A percentile compares a stretch with the other conserved stretches of the same genome.
These are phyloP conservation scores for Peromyscus polionotus DNA, from an alignment of 2,113 vertebrate species.

Conservation along the genomic window DNA sequence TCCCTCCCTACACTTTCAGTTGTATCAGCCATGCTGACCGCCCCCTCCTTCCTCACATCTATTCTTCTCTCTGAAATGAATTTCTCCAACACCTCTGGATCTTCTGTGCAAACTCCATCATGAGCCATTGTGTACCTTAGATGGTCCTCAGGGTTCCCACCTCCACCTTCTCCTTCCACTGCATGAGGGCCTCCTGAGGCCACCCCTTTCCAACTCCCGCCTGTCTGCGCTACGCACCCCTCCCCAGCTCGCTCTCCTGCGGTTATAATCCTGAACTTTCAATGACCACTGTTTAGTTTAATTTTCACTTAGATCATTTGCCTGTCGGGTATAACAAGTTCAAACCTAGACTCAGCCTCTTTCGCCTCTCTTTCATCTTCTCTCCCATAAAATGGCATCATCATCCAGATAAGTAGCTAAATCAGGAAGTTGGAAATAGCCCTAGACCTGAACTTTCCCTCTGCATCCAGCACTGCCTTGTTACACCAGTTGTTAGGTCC, in stretches of 20 bases:
- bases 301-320: background rate
- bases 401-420: background rate
- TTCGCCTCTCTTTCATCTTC: background rate
- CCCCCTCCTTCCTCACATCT: background rate
- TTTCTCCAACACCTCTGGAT: background rate
- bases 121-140: background rate
- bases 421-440: too few relatives aligned
- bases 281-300: background rate
- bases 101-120: background rate
- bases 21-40: background rate
- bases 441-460: background rate
- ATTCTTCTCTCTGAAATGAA: background rate
- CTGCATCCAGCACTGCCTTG: background rate
- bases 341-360: background rate
- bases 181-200: rapidly evolving
- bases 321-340: background rate
- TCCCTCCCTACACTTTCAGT: background rate
- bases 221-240: background rate
- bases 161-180: background rate
- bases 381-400: background rate
- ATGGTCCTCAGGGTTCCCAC: background rate
- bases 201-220: background rate
- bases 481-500: background rate
- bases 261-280: background rate
- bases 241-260: background rate